Conservation (phyloP, 1,140 invertebrate genomes). For the Hypsibius dujardini region DNA sequence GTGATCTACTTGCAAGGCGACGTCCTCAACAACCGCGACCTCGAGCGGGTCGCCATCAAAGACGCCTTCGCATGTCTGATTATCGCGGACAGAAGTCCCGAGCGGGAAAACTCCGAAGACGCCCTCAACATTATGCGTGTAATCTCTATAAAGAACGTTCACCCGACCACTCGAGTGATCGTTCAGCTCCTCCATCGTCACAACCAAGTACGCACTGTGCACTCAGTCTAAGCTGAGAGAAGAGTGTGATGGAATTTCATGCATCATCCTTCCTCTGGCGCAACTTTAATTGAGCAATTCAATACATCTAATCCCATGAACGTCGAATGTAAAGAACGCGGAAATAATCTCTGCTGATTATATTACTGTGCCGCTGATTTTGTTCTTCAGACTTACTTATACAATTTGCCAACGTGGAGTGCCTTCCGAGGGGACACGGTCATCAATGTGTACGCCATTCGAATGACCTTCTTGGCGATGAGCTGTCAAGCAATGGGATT, state of each 20-base stretch:
- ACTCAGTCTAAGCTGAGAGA: background rate
- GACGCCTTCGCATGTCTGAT: background rate
- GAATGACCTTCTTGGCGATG: conserved; percentile 44
- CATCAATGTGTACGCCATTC: conserved; percentile 40
- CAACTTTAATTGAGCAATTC: no score
- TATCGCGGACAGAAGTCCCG: background rate
- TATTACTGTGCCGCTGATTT: conserved; percentile 20
- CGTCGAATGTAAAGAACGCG: no score
- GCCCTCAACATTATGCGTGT: background rate
- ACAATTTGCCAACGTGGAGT: conserved; percentile 43
- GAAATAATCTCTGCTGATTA: background rate
- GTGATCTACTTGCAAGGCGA: conserved; percentile 43
- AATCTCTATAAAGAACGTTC: conserved; percentile 29
- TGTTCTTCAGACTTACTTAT: conserved; percentile 36
- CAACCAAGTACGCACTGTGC: conserved; percentile 33
- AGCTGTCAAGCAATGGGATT: conserved; percentile 44
- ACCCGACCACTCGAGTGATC: conserved; percentile 40
- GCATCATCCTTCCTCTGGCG: no score
- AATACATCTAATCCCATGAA: no score
- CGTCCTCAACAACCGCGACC: conserved; percentile 41
- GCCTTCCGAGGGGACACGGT: conserved; percentile 43
- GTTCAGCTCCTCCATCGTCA: conserved; percentile 45
- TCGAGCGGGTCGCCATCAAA: conserved; percentile 38
- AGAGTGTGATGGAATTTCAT: background rate
- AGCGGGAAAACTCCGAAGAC: background rate